phyloP scores from a whole-genome alignment of 1,140 invertebrate species.

The Leptinotarsa texana region DNA sequence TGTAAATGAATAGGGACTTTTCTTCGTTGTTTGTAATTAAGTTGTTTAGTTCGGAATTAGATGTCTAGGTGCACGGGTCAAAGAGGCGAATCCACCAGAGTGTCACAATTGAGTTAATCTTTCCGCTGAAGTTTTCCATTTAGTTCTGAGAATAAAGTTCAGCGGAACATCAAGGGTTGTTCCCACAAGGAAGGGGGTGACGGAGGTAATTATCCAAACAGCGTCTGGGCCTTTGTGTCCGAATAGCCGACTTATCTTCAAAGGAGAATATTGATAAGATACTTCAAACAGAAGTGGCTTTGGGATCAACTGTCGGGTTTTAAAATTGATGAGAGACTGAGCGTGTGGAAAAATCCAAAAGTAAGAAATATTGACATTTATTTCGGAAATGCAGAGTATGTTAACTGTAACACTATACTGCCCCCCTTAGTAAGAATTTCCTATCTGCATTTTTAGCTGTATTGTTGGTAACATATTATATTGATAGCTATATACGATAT shows the following conservation, averaged over 20 bases:
- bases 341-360: too few relatives aligned
- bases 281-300: not conserved
- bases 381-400: too few relatives aligned
- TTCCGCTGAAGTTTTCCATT: not conserved
- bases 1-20: not conserved
- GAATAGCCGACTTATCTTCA: not conserved
- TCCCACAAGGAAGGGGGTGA: not conserved
- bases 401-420: too few relatives aligned
- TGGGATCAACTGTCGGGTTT: too few relatives aligned
- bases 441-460: too few relatives aligned
- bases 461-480: too few relatives aligned
- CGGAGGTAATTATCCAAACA: not conserved
- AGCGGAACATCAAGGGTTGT: not conserved
- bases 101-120: constrained; percentile 8
- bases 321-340: too few relatives aligned
- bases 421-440: too few relatives aligned
- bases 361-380: too few relatives aligned
- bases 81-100: not conserved
- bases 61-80: constrained; percentile 6
- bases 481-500: too few relatives aligned
- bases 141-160: not conserved
- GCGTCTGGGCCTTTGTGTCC: not conserved
- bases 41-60: constrained; percentile 20
- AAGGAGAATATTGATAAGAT: not conserved
- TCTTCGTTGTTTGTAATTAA: constrained; percentile 20